These are phyloP conservation scores for Atethmia centrago DNA, from an alignment of 2,888 invertebrate genomes.

Conservation along the genomic window DNA sequence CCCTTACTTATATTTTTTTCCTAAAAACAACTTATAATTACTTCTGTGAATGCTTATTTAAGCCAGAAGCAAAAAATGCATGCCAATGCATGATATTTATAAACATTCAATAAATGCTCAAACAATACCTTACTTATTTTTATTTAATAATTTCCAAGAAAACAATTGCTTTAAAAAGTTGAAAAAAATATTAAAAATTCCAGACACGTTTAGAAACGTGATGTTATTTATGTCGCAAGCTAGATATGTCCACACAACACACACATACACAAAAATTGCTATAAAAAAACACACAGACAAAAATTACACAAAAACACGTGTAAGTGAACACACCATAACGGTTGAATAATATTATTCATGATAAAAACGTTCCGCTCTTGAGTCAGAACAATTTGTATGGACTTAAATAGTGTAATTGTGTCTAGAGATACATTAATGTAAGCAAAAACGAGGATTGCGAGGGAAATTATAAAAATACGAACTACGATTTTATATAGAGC, in stretches of 20 bases:
- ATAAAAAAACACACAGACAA: slow-evolving; percentile 54
- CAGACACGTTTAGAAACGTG: slow-evolving; percentile 7
- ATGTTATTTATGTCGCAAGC: slow-evolving; percentile 24
- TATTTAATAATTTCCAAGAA: not conserved
- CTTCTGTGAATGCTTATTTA: not conserved
- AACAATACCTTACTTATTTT: not conserved
- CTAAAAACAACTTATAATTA: too few relatives aligned
- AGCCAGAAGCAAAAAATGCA: not conserved
- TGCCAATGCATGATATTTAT: not conserved
- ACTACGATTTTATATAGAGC: not conserved
- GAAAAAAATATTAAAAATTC: not conserved
- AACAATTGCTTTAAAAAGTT: not conserved
- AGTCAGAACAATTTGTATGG: slow-evolving; percentile 61
- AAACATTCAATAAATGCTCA: not conserved
- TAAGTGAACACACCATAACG: slow-evolving; percentile 54
- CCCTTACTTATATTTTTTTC: too few relatives aligned
- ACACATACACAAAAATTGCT: slow-evolving; percentile 48
- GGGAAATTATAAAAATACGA: not conserved
- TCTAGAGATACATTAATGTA: slow-evolving; percentile 14
- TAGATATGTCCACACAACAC: slow-evolving; percentile 56
- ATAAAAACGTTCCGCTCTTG: slow-evolving; percentile 60
- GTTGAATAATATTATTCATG: slow-evolving; percentile 49
- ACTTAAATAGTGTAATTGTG: slow-evolving; percentile 43
- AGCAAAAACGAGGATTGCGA: slow-evolving; percentile 8
- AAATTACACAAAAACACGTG: slow-evolving; percentile 55